Percentiles rank a stretch among this genome's conserved stretches.
phyloP scores from a whole-genome alignment of 1,140 invertebrate species.

The Drosophila chauvacae region DNA sequence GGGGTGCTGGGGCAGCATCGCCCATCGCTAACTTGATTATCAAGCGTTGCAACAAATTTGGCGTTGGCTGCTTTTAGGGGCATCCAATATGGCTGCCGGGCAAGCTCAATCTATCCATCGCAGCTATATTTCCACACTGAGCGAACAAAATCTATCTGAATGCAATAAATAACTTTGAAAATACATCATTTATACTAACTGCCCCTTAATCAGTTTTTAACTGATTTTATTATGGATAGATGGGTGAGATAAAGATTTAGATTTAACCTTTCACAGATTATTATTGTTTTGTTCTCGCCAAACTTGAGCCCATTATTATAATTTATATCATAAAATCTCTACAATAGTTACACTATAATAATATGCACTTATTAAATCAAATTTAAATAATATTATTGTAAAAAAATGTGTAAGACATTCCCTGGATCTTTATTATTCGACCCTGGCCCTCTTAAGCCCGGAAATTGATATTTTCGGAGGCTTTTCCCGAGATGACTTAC shows the following conservation, averaged over 20 bases:
- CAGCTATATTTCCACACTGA: conserved; percentile 5
- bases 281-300: too few species aligned
- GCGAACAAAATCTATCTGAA: neutral
- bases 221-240: too few species aligned
- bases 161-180: neutral
- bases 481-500: neutral
- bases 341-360: neutral
- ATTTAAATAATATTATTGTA: neutral
- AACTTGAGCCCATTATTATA: too few species aligned
- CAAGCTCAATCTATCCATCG: conserved; percentile 35
- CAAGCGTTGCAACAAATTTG: conserved; percentile 69
- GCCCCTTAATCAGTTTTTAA: too few species aligned
- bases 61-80: conserved; percentile 76
- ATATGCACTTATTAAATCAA: neutral
- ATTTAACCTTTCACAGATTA: too few species aligned
- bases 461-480: neutral
- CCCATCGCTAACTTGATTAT: conserved; percentile 74
- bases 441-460: neutral
- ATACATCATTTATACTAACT: too few species aligned
- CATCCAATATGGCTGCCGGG: conserved; percentile 62
- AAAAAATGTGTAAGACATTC: too few species aligned
- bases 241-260: too few species aligned
- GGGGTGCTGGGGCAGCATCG: neutral
- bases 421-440: too few species aligned
- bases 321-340: neutral